phyloP scores from a whole-genome alignment of 2,797 vertebrate genomes.

The Smutsia gigantea region DNA sequence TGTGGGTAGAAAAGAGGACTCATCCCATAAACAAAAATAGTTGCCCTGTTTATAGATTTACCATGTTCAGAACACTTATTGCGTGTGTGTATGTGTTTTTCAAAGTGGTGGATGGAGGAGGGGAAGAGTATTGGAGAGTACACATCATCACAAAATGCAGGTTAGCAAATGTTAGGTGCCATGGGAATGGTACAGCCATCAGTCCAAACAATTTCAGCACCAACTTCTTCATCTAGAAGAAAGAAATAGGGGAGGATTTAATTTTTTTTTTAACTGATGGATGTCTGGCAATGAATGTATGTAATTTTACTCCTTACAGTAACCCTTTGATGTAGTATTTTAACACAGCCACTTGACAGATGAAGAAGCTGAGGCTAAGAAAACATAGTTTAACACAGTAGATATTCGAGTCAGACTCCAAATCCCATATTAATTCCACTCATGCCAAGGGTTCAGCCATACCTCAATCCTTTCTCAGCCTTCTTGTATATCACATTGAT shows the following conservation, averaged over 20 bases:
- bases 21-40: neutral
- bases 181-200: neutral
- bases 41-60: neutral
- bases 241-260: neutral
- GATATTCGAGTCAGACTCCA: neutral
- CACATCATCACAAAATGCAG: neutral
- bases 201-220: neutral
- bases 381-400: neutral
- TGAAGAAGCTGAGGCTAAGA: neutral
- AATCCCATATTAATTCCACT: neutral
- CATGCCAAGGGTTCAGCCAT: neutral
- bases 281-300: neutral
- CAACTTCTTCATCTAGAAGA: neutral
- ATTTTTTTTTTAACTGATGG: neutral
- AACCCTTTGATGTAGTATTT: neutral
- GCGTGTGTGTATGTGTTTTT: neutral
- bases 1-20: neutral
- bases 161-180: neutral
- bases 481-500: neutral
- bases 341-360: neutral
- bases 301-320: neutral
- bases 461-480: neutral
- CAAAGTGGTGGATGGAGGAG: neutral
- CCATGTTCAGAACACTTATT: neutral
- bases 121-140: neutral